A percentile compares a stretch with the other conserved stretches of the same genome.
Conservation (phyloP, 2,797 vertebrate genomes). For the Rallus crepitans region DNA sequence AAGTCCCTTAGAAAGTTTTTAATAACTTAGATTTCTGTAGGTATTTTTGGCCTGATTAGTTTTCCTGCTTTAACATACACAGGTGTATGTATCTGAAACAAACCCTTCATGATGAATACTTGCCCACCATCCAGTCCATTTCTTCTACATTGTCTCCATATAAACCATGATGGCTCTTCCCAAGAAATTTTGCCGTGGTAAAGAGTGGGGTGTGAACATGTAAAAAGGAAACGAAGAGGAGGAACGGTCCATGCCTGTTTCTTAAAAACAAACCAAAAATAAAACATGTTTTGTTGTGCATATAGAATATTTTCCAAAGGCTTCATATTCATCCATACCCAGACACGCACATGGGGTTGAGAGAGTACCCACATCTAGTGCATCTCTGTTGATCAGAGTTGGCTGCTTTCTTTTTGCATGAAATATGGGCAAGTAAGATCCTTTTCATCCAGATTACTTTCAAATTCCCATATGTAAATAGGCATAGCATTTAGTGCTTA, state of each 20-base stretch:
- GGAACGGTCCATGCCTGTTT: slow-evolving; percentile 84
- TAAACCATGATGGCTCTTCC: slow-evolving; percentile 85
- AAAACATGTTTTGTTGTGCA: not conserved
- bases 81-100: not conserved
- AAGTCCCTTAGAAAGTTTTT: not conserved
- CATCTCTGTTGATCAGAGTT: not conserved
- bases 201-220: slow-evolving; percentile 84
- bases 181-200: slow-evolving; percentile 76
- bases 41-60: not conserved
- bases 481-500: not conserved
- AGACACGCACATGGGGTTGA: not conserved
- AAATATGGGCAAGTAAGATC: not conserved
- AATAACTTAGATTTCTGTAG: not conserved
- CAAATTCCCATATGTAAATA: not conserved
- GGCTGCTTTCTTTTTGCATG: not conserved
- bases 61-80: not conserved
- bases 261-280: slow-evolving; percentile 48
- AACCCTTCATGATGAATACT: slow-evolving; percentile 18
- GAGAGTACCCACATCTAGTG: not conserved
- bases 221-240: slow-evolving; percentile 81
- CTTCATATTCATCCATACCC: not conserved
- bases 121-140: slow-evolving; percentile 89
- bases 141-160: slow-evolving; percentile 93
- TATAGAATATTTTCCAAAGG: not conserved
- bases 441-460: not conserved